phyloP scores from a whole-genome alignment of 1,140 invertebrate genomes.

The Diabrotica undecimpunctata region DNA sequence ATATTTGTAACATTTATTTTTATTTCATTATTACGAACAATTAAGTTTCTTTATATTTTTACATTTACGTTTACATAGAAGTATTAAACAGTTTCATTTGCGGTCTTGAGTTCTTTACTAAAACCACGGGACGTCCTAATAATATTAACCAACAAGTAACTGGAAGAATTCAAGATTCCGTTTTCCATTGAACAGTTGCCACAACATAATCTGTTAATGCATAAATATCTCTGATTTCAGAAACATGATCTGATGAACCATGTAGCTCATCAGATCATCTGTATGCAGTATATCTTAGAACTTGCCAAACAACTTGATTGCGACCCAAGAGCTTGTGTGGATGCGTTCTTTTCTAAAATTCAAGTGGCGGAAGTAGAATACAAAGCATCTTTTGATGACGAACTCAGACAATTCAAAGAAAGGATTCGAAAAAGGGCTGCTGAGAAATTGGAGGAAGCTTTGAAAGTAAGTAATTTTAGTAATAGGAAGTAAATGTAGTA shows the following conservation, averaged over 20 bases:
- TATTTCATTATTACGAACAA: no score
- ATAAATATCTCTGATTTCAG: slow-evolving; percentile 52
- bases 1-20: no score
- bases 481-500: no score
- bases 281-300: slow-evolving; percentile 98
- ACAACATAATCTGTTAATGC: no score
- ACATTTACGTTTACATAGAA: no score
- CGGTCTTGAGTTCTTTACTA: no score
- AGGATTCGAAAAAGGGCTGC: slow-evolving; percentile 83
- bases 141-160: no score
- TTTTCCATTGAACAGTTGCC: no score
- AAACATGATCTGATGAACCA: slow-evolving; percentile 93
- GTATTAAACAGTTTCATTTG: no score
- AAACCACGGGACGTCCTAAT: no score
- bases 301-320: slow-evolving; percentile 90
- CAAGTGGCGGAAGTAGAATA: slow-evolving; percentile 89
- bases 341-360: slow-evolving; percentile 93
- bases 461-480: slow-evolving; percentile 56
- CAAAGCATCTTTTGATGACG: slow-evolving; percentile 91
- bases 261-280: slow-evolving; percentile 96
- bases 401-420: slow-evolving; percentile 84
- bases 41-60: no score
- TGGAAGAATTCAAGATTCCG: no score
- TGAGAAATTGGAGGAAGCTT: slow-evolving; percentile 82
- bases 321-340: slow-evolving; percentile 87